Percentiles rank a stretch among this genome's conserved stretches.
These are phyloP conservation scores for Sceloporus tristichus DNA, from an alignment of 2,113 vertebrate species.

Conservation along the genomic window DNA sequence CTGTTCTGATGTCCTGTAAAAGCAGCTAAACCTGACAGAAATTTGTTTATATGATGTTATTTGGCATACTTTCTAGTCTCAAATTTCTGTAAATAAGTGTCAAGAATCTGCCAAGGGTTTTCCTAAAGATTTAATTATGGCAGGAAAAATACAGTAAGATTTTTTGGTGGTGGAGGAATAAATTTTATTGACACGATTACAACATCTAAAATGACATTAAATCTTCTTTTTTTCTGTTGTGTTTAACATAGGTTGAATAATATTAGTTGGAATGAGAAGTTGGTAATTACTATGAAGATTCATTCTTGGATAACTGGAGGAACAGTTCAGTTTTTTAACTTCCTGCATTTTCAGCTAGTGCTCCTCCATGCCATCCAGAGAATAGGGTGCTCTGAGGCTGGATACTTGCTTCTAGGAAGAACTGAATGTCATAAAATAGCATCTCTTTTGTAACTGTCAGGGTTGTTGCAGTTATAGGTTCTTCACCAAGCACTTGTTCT, in stretches of 20 bases:
- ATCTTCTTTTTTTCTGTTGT: neutral
- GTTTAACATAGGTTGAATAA: neutral
- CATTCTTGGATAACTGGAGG: neutral
- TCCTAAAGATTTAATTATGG: neutral
- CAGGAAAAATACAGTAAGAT: neutral
- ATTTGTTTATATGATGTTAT: neutral
- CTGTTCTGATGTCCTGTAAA: neutral
- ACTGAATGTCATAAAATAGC: neutral
- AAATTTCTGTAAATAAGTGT: conserved; percentile 27
- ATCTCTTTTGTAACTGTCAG: neutral
- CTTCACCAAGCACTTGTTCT: neutral
- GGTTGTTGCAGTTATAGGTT: neutral
- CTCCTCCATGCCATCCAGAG: no score
- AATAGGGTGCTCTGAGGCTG: neutral
- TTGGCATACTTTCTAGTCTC: neutral
- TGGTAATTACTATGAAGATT: neutral
- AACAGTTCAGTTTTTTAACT: no score
- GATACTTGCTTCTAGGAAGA: neutral
- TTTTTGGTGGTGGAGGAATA: no score
- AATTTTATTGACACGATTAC: neutral
- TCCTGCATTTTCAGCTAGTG: no score
- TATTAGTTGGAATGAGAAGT: neutral
- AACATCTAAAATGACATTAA: neutral
- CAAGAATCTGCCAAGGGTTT: conserved; percentile 10
- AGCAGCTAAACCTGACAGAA: conserved; percentile 17